Evolutionary conservation across 2,797 vertebrate species (phyloP), one percentile per base, ranked within the genome.

Genomic region (Spinus olivaceus): DNA sequence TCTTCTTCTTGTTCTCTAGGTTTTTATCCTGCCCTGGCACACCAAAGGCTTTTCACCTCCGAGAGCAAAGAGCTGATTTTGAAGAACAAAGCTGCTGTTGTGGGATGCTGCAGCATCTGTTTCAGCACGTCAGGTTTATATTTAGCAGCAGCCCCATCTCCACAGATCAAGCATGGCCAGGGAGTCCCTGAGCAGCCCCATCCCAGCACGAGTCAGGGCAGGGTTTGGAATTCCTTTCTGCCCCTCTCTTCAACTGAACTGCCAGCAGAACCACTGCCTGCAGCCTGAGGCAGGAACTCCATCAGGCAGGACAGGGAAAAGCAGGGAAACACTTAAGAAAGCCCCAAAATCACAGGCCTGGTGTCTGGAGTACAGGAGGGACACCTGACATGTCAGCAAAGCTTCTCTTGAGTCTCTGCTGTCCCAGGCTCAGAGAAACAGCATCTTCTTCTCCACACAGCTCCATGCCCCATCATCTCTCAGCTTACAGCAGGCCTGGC

Each of bases 71-170:
- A 60, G 72, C 59, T 86, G 85, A 59, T 78, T 61, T 41, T n/a
- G 69, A 95, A 93, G 59, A 61, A 90, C 66, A 92, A 95, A 94
- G 81, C 86, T 83, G 86, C 84, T 88, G 80, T 32, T 86, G 74
- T 66, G 77, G 89, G 78, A 94, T 2, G 7, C 74, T 81, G 91
- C 78, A 89, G 91, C 90, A 95, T 72, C 82, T 97, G 92, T 65
- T 95, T 57, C 39, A 83, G 76, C 88, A 33, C 14, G 56, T 49
- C 78, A 51, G 24, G 24, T 93, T 92, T 94, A 92, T 82, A 90
- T 96, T 93, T 87, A 95, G 92, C 88, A 94, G 74, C 82, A 49
- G 78, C n/a, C 8, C 2, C 64, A 69, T 60, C 88, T 94, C 89
- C 73, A 39, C 41, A 44, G 83, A 93, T 50, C 64, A 51, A 80